phyloP scores from a whole-genome alignment of 2,888 invertebrate species.

The Pycnomerus fuliginosus region DNA sequence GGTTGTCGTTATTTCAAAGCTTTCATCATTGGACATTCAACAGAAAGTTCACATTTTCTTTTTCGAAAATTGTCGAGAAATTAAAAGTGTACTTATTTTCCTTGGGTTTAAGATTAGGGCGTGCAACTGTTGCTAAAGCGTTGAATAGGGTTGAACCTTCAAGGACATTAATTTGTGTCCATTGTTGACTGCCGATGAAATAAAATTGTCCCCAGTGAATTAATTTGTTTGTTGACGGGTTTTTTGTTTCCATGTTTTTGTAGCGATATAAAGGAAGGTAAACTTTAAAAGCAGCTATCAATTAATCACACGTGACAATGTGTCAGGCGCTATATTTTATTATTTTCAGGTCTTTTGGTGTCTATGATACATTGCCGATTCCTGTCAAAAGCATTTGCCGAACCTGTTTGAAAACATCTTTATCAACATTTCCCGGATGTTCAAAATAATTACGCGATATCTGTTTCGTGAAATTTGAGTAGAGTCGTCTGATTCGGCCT shows the following conservation, averaged over 20 bases:
- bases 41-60: too few relatives aligned
- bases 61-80: too few relatives aligned
- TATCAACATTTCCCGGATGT: constrained; percentile 18
- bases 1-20: background rate
- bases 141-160: too few relatives aligned
- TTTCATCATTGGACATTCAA: background rate
- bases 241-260: constrained; percentile 2
- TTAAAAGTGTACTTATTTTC: too few relatives aligned
- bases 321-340: constrained; percentile 43
- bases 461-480: constrained; percentile 1
- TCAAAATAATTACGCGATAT: background rate
- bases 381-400: constrained; percentile 39
- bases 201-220: background rate
- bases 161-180: too few relatives aligned
- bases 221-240: constrained; percentile 1
- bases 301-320: constrained; percentile 44
- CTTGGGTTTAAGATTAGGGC: too few relatives aligned
- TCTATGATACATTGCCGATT: constrained; percentile 40
- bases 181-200: too few relatives aligned
- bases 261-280: constrained; percentile 2
- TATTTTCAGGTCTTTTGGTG: constrained; percentile 40
- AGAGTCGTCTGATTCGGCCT: background rate
- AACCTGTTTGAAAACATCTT: constrained; percentile 27
- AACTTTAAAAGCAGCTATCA: constrained; percentile 29
- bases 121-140: too few relatives aligned